Percentiles rank a stretch among this genome's conserved stretches.
Evolutionary conservation across 2,113 vertebrate genomes (phyloP).

Genomic region (Cariama cristata): DNA sequence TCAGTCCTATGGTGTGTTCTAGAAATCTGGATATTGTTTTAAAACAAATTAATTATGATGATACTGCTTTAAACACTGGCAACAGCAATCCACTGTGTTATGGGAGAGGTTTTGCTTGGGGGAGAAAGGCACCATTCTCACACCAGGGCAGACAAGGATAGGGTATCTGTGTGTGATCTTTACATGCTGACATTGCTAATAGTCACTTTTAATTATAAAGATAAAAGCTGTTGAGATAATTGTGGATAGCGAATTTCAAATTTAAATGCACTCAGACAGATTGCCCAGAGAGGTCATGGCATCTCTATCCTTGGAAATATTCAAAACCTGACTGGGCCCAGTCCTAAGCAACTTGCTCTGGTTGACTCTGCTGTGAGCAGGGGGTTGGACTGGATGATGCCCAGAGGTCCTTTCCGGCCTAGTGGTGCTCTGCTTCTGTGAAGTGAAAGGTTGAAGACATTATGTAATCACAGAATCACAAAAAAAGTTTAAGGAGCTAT

Average conservation of each 20-base stretch:
- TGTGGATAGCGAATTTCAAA: background rate
- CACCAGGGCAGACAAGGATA: background rate
- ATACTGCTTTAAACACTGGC: background rate
- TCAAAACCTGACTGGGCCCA: background rate
- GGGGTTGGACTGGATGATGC: background rate
- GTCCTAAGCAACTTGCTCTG: background rate
- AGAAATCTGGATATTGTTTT: background rate
- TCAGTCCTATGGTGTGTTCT: background rate
- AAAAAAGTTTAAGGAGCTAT: background rate
- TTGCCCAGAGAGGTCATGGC: background rate
- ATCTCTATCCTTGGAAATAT: background rate
- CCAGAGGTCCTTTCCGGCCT: background rate
- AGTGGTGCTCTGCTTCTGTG: background rate
- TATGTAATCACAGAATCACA: background rate
- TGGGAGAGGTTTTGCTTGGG: background rate
- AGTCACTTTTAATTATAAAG: background rate
- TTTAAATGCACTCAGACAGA: background rate
- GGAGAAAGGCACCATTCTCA: background rate
- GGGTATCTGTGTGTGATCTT: background rate
- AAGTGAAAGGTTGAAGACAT: background rate
- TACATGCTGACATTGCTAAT: background rate
- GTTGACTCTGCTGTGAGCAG: background rate
- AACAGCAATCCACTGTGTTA: background rate
- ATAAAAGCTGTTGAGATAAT: background rate
- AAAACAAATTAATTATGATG: background rate